Base-by-base conservation (phyloP, 1,140 invertebrate species). In the Cryptotermes secundus region DNA sequence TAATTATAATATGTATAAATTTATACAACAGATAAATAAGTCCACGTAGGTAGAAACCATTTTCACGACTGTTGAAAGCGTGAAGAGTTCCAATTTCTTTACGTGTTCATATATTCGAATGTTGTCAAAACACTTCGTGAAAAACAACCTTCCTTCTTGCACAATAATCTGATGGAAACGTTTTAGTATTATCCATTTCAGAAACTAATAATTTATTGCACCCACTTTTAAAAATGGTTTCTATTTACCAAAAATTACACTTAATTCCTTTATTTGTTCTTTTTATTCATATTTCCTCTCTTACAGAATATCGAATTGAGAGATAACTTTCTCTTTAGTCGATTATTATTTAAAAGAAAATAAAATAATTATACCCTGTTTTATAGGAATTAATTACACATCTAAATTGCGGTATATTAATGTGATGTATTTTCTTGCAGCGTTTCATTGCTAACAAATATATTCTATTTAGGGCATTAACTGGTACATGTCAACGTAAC, bases 141-240 rank as follows among this genome's bases (percentile, higher is more conserved):
- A 1, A 72, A 31, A 26, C 16, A 65, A n/a, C 31, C 16, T 19
- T 49, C 14, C 4, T 49, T 49, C 45, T 49, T 19, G 1, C 45
- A 49, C 16, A 22, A 16, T 3, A 22, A 22, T 12, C 16, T 19
- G 45, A 49, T 1, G 19, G 45, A 49, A 49, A 31, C 26, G 6
- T 9, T 10, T 10, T 3, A 59, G 26, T 31, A 2, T n/a, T 72
- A 31, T n/a, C 3, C 19, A 72, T 31, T 72, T 6, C 9, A 72
- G 59, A 72, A 72, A 9, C 26, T 26, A 59, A 72, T 72, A 72
- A 72, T 31, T 72, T 72, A 31, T 72, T 72, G 59, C 59, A 72
- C 59, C 59, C n/a, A 72, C 31, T 72, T n/a, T 72, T 72, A 72
- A 72, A 72, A 72, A 72, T 31, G 59, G 59, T 72, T 72, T n/a